These are phyloP conservation scores for Selene dorsalis DNA, from an alignment of 2,797 vertebrate genomes.

Conservation along the genomic window DNA sequence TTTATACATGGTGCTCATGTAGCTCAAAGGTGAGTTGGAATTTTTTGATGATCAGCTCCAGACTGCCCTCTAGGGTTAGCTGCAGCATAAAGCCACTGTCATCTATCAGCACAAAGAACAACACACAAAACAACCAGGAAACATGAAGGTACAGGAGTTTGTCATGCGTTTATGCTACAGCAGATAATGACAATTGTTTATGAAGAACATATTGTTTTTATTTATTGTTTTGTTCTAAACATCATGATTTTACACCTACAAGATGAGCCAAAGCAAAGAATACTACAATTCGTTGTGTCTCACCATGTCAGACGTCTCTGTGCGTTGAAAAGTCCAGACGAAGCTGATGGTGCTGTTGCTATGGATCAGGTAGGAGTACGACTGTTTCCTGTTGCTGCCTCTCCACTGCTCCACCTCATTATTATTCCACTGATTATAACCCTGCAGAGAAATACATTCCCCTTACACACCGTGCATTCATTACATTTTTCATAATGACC, in stretches of 20 bases:
- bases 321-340: slow-evolving; percentile 94
- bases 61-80: slow-evolving; percentile 60
- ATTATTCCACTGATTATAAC: slow-evolving; percentile 87
- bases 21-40: not conserved
- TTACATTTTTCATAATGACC: not conserved
- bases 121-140: not conserved
- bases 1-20: not conserved
- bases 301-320: slow-evolving; percentile 69
- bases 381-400: slow-evolving; percentile 89
- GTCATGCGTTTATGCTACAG: not conserved
- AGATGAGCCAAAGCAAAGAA: not conserved
- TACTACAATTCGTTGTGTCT: slow-evolving; percentile 17
- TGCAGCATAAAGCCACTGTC: not conserved
- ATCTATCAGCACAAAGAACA: slow-evolving; percentile 7
- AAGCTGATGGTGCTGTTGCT: slow-evolving; percentile 90
- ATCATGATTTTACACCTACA: not conserved
- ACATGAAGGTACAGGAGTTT: not conserved
- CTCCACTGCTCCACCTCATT: slow-evolving; percentile 90
- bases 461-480: not conserved
- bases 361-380: slow-evolving; percentile 91
- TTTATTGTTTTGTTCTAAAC: not conserved
- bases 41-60: slow-evolving; percentile 29
- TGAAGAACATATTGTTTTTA: not conserved
- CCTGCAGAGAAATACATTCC: slow-evolving; percentile 76
- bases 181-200: not conserved